Evolutionary conservation across 2,797 vertebrate species (phyloP), one percentile per base, ranked within the genome.

Genomic region (Melanotaenia trifasciata): DNA sequence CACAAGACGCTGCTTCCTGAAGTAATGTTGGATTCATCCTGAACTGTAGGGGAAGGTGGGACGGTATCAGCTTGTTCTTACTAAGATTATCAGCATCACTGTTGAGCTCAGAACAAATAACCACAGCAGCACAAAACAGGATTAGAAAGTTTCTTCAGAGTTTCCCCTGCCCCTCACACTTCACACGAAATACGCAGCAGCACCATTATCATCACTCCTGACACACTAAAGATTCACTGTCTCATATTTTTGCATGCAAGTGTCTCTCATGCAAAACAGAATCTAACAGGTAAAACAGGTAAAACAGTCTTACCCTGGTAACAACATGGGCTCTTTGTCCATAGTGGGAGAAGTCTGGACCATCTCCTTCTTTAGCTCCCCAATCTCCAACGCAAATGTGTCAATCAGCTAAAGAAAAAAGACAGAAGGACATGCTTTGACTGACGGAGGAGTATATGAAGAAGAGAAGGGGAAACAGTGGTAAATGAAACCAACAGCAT

Each of bases 361-460:
- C 96, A 98, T 97, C 94, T 98, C 96, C 79, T 96, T 96, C 89
- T 97, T 96, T 92, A 99, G 93, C 88, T 97, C 96, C 76, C 95
- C 96, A 43, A 99, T 96, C 94, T 98, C 97, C 56, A 91, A 93
- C 33, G 95, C 96, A 74, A 98, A 97, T 4, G 96, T 95, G 94
- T 98, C 96, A 90, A 99, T 94, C 88, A 99, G 95, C 97, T 99
- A n/a, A 47, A n/a, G 89, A 5, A 66, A 73, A 54, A 43, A 54
- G 62, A 82, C 22, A 66, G 47, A 79, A 51, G 1, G n/a, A 79
- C 51, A 78, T 14, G 68, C 1, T 80, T 20, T 47, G 57, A 67
- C 9, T 28, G 89, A 13, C 85, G 22, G 40, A 56, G 30, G 13
- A 71, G 43, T 0, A 35, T 0, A 24, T 16, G 28, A 53, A 53